These are phyloP conservation scores for Dreissena polymorpha DNA, from an alignment of 1,140 invertebrate species.

Conservation along the genomic window DNA sequence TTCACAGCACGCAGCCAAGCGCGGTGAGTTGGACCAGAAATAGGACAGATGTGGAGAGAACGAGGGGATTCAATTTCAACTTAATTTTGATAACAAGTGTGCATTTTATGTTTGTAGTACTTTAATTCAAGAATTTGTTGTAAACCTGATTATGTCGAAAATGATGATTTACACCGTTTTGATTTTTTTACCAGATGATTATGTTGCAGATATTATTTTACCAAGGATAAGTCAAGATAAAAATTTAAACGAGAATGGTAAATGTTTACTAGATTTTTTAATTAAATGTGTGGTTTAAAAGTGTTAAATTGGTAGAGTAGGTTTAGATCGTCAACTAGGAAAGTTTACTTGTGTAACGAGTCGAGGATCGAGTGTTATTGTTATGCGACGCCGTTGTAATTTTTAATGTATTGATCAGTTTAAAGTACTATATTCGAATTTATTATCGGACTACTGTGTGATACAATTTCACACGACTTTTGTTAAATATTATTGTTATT, in stretches of 20 bases:
- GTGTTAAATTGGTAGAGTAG: constrained; percentile 10
- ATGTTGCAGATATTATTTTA: constrained; percentile 11
- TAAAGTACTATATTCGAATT: not conserved
- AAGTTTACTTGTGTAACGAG: constrained; percentile 26
- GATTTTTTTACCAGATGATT: constrained; percentile 29
- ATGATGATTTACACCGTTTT: not conserved
- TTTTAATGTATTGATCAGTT: not conserved
- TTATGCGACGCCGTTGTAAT: not conserved
- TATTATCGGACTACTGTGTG: constrained; percentile 11
- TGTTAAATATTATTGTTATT: not conserved
- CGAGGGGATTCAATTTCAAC: not conserved
- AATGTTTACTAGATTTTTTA: constrained; percentile 6
- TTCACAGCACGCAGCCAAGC: not conserved
- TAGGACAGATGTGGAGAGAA: too few relatives aligned
- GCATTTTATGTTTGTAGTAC: not conserved
- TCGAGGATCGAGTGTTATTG: constrained; percentile 16
- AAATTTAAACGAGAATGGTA: constrained; percentile 18
- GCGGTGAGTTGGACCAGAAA: constrained; percentile 11
- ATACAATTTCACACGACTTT: not conserved
- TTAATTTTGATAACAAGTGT: not conserved
- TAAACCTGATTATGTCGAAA: constrained; percentile 13
- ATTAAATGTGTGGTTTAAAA: not conserved
- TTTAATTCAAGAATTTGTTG: not conserved
- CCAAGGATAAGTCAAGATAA: constrained; percentile 14
- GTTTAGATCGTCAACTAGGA: not conserved